A percentile compares a stretch with the other conserved stretches of the same genome.
Conservation (phyloP, 2,113 vertebrate species). For the Corynorhinus townsendii region DNA sequence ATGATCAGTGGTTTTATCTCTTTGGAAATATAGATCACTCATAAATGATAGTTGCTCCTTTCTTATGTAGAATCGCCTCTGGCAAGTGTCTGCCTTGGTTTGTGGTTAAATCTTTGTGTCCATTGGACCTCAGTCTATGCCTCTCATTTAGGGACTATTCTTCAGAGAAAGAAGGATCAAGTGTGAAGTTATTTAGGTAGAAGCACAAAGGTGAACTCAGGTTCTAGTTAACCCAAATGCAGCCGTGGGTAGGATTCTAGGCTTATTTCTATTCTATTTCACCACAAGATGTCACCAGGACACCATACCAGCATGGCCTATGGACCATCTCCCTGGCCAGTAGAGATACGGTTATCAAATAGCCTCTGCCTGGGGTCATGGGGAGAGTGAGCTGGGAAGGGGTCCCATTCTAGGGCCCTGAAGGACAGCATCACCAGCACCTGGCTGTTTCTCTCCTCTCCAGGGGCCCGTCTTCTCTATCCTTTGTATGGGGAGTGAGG, state of each 20-base stretch:
- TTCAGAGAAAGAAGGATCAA: background rate
- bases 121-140: background rate
- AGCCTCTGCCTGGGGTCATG: background rate
- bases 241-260: background rate
- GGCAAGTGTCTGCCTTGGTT: background rate
- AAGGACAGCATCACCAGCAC: background rate
- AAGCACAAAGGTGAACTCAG: background rate
- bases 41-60: background rate
- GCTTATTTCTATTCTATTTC: conserved; percentile 51
- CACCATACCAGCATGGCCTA: conserved; percentile 36
- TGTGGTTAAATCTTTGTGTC: background rate
- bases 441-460: background rate
- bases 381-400: background rate
- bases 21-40: background rate
- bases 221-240: background rate
- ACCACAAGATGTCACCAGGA: conserved; percentile 81
- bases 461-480: background rate
- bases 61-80: background rate
- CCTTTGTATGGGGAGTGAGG: background rate
- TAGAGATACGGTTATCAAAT: background rate
- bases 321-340: conserved; percentile 65
- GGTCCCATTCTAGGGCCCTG: background rate
- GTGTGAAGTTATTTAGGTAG: background rate
- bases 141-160: background rate
- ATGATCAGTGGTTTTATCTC: background rate